Evolutionary conservation across 2,797 vertebrate genomes (phyloP), one percentile per base, ranked within the genome.

Genomic region (Xenops minutus): DNA sequence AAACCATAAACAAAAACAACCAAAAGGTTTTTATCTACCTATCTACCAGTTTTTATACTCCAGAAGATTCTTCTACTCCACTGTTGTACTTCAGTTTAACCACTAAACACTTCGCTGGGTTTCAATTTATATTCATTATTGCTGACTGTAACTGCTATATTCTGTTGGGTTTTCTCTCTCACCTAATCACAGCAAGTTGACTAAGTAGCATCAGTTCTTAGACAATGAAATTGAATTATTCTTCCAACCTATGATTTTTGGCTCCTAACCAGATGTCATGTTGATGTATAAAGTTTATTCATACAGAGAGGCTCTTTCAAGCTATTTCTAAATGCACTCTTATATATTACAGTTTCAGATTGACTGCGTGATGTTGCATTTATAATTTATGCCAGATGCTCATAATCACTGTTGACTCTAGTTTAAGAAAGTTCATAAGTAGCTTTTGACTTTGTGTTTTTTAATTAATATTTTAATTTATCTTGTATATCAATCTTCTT

Each of bases 91-190:
- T 82, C 9, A 85, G n/a, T 29, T 74, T 63, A 56, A 41, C 44
- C 24, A 37, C 51, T 67, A 52, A 89, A 74, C 48, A 44, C 29
- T 71, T 61, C 20, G 0, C 13, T 56, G 61, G 59, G 37, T 89
- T 89, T 85, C 46, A 91, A 77, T 94, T 93, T 89, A 58, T 85
- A 77, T 88, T 91, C 61, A 62, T 77, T 88, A 61, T 89, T 89
- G 68, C 41, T 39, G 37, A 85, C 51, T 88, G 14, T 44, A 87
- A 48, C 71, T 81, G 4, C 63, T 71, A 5, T 51, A 56, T 77
- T 91, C 41, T 67, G 7, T 59, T 64, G 62, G 24, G 32, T 61
- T 85, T 92, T 92, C 54, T 88, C 41, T 95, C 89, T 85, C 44
- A 88, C 34, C 34, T 89, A 68, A 78, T 88, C 66, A 81, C 34